phyloP scores from a whole-genome alignment of 2,888 invertebrate genomes.

The Chelonus formosanus region DNA sequence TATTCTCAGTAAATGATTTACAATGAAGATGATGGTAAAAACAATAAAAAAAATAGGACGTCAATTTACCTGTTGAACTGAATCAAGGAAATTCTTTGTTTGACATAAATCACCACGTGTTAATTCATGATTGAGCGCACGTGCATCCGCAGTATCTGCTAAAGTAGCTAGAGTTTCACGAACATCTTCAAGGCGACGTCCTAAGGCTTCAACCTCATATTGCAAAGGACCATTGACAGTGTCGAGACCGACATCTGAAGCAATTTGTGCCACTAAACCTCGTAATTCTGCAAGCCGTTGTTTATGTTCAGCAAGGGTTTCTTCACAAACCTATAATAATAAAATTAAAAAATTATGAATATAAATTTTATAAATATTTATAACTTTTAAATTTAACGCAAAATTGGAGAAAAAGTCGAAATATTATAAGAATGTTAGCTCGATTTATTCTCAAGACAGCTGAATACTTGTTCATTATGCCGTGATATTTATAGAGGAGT shows the following conservation, averaged over 20 bases:
- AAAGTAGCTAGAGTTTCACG: constrained; percentile 77
- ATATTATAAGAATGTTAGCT: constrained; percentile 11
- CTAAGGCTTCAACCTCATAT: constrained; percentile 80
- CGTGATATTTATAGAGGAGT: constrained; percentile 49
- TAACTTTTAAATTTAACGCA: background rate
- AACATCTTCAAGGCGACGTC: constrained; percentile 78
- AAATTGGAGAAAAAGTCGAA: background rate
- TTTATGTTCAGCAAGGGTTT: constrained; percentile 77
- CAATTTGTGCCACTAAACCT: constrained; percentile 80
- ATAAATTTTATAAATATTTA: background rate
- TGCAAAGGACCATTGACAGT: constrained; percentile 74
- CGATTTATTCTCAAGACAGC: constrained; percentile 17
- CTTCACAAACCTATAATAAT: constrained; percentile 78
- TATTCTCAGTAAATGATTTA: no score
- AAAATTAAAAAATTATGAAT: background rate
- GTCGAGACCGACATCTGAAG: constrained; percentile 79
- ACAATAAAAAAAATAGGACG: constrained; percentile 10
- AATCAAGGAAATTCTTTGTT: constrained; percentile 72
- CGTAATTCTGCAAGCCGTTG: constrained; percentile 75
- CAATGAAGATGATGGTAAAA: no score
- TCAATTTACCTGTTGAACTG: constrained; percentile 77
- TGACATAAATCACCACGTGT: constrained; percentile 69
- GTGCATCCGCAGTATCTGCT: constrained; percentile 80
- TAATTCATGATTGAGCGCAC: constrained; percentile 69
- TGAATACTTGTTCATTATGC: constrained; percentile 44